phyloP scores from a whole-genome alignment of 2,113 vertebrate genomes.

The Propithecus coquereli region DNA sequence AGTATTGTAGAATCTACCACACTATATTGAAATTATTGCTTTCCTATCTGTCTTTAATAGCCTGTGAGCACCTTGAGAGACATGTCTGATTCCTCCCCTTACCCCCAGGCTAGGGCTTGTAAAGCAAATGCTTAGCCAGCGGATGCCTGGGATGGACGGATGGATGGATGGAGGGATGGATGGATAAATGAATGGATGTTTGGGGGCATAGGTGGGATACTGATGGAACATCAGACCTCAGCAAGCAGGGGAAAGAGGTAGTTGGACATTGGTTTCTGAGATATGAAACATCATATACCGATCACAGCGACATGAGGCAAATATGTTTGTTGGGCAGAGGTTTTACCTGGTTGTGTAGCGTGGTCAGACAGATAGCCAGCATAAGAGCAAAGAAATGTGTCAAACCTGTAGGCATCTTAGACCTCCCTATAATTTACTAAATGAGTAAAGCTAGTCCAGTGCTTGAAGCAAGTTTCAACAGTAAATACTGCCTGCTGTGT shows the following conservation, averaged over 20 bases:
- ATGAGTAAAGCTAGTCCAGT: background rate
- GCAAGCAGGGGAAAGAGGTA: background rate
- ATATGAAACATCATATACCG: background rate
- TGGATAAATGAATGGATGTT: background rate
- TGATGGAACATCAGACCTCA: background rate
- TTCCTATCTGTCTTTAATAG: conserved; percentile 34
- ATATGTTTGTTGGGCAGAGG: background rate
- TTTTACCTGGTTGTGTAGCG: background rate
- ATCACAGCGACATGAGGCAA: background rate
- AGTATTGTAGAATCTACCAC: conserved; percentile 18
- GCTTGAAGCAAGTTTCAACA: background rate
- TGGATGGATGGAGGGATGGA: background rate
- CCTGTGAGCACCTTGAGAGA: background rate
- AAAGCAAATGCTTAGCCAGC: background rate
- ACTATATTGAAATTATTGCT: background rate
- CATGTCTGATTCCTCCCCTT: background rate
- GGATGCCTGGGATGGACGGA: background rate
- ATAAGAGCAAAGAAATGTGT: background rate
- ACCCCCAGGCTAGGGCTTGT: background rate
- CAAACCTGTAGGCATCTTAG: background rate
- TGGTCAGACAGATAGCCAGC: background rate
- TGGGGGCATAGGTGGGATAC: too few species aligned
- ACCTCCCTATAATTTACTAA: background rate
- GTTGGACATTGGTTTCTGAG: conserved; percentile 16
- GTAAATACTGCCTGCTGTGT: background rate